Base-by-base conservation (phyloP, 2,797 vertebrate species). In the Moxostoma hubbsi region DNA sequence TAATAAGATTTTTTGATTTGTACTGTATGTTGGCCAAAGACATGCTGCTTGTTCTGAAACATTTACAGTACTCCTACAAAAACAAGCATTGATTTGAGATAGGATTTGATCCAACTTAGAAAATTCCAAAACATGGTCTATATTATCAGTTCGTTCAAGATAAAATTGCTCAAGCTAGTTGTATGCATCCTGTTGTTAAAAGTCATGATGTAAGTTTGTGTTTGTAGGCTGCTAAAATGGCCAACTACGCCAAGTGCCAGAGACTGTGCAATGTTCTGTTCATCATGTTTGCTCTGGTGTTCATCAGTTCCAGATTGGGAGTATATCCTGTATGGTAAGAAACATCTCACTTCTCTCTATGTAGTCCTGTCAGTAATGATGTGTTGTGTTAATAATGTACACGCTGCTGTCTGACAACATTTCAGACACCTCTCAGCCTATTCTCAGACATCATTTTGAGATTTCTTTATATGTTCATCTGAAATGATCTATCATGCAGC, bases 241-340 rank as follows among this genome's bases (percentile, higher is more conserved):
- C 97, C 85, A 98, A 98, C 91, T 99, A 99, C 67, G 96, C 96
- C 91, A 99, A 98, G 90, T 99, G 94, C 93, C 98, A 98, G 93
- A 97, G 95, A 91, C 89, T 98, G 85, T 98, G 97, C 91, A 97
- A 97, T 90, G 92, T 99, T 82, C 91, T 99, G 83, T 99, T 99
- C 90, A 86, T 96, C 90, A 94, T 96, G 92, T 99, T 99, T 92
- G 96, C 95, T 69, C 85, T 97, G 87, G 91, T 98, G 90, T 99
- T 99, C 93, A 95, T 98, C 88, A 95, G 94, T 90, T 96, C 94
- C 85, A 96, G 98, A 85, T 95, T 99, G 91, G 96, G 93, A 85
- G 87, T 98, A 87, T 98, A 94, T 89, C 98, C 98, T 82, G 87
- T 98, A 78, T 99, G 97, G 98, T 99, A 90, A 97, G 98, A 54